Evolutionary conservation across 2,113 vertebrate species (phyloP).

Genomic region (Melanotaenia duboulayi): DNA sequence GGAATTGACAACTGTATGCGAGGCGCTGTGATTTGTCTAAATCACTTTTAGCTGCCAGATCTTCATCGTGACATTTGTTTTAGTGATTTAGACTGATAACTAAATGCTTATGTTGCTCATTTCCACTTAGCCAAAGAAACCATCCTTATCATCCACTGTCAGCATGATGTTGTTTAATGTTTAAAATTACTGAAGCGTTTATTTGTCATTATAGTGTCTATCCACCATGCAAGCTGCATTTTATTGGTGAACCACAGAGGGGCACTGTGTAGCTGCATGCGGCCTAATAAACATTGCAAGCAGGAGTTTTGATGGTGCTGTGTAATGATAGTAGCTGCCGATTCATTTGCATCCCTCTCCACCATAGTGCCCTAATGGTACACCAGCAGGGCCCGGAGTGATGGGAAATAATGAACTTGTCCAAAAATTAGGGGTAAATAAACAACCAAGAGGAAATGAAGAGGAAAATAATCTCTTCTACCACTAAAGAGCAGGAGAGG

Average conservation of each 20-base stretch:
- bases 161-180: conserved; percentile 7
- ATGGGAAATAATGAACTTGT: conserved; percentile 71
- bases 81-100: conserved; percentile 9
- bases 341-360: conserved; percentile 73
- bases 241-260: conserved; percentile 51
- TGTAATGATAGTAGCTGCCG: conserved; percentile 50
- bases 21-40: conserved; percentile 9
- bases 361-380: conserved; percentile 74
- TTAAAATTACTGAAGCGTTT: neutral
- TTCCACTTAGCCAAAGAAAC: conserved; percentile 16
- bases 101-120: neutral
- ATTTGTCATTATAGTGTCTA: neutral
- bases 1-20: no score
- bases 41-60: conserved; percentile 26
- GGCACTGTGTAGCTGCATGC: conserved; percentile 63
- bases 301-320: conserved; percentile 22
- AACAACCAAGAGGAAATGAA: conserved; percentile 73
- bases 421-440: conserved; percentile 78
- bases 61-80: conserved; percentile 39
- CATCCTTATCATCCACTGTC: conserved; percentile 1
- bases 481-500: conserved; percentile 63
- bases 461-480: conserved; percentile 75
- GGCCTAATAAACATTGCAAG: conserved; percentile 4
- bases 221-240: conserved; percentile 20
- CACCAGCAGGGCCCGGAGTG: conserved; percentile 58